Evolutionary conservation across 2,888 invertebrate genomes (phyloP).

Genomic region (Conus canariensis): DNA sequence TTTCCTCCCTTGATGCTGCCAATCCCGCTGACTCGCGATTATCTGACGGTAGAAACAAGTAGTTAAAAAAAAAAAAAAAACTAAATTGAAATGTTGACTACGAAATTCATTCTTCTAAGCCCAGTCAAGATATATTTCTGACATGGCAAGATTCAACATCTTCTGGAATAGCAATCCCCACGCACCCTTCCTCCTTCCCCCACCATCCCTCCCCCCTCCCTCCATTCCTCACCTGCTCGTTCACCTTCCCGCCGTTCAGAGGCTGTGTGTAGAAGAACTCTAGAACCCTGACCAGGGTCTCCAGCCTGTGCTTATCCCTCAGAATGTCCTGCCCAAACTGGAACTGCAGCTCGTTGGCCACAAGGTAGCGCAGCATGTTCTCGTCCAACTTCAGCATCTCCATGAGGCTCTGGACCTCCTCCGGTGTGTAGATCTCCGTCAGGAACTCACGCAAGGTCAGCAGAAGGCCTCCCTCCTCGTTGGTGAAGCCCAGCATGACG

Average conservation of each 20-base stretch:
- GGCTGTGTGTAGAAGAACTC: not conserved
- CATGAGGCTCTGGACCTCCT: not conserved
- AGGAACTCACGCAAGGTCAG: not conserved
- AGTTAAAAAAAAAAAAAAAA: too few species aligned
- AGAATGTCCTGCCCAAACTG: not conserved
- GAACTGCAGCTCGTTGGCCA: not conserved
- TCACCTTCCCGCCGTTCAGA: not conserved
- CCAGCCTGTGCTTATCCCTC: not conserved
- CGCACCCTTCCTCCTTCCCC: not conserved
- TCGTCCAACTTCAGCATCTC: too few species aligned
- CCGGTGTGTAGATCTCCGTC: not conserved
- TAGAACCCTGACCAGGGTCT: not conserved
- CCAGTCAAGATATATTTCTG: too few species aligned
- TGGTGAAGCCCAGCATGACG: constrained; percentile 35
- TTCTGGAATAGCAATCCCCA: too few species aligned
- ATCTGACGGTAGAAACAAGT: too few species aligned
- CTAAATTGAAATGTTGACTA: too few species aligned
- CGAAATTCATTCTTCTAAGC: too few species aligned
- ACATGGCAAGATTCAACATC: too few species aligned
- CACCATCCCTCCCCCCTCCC: not conserved
- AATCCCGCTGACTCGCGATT: too few species aligned
- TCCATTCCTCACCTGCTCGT: not conserved
- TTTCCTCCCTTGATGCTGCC: too few species aligned
- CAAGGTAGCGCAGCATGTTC: not conserved
- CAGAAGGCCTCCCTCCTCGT: constrained; percentile 6